Conservation (phyloP, 2,113 vertebrate species). For the Semnornis frantzii region DNA sequence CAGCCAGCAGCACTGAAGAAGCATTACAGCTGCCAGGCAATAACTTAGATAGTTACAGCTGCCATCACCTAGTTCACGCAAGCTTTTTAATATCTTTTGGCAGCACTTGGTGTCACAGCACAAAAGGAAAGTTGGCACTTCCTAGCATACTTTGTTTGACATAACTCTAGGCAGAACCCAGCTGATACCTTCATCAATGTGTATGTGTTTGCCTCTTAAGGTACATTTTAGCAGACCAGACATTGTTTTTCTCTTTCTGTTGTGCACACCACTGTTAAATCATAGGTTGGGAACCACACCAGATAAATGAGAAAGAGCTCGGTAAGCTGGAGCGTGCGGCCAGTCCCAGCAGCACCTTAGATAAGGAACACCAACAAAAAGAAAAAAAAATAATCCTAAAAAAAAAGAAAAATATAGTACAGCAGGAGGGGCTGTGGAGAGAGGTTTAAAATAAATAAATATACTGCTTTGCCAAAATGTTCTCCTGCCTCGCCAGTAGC, state of each 20-base stretch:
- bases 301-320: slow-evolving; percentile 60
- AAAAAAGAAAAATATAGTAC: slow-evolving; percentile 37
- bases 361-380: slow-evolving; percentile 49
- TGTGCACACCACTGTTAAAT: slow-evolving; percentile 62
- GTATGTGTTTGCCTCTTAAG: slow-evolving; percentile 77
- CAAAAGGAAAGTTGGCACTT: slow-evolving; percentile 86
- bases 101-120: slow-evolving; percentile 80
- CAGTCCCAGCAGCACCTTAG: slow-evolving; percentile 63
- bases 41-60: slow-evolving; percentile 87
- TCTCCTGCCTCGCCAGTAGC: slow-evolving; percentile 42
- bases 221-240: slow-evolving; percentile 71
- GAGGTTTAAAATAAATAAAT: slow-evolving; percentile 45
- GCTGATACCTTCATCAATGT: slow-evolving; percentile 83
- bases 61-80: slow-evolving; percentile 85
- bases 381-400: background rate
- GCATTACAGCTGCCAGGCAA: slow-evolving; percentile 83
- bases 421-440: slow-evolving; percentile 40
- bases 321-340: slow-evolving; percentile 26
- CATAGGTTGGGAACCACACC: slow-evolving; percentile 60
- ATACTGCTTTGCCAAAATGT: slow-evolving; percentile 32
- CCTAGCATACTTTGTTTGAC: slow-evolving; percentile 84
- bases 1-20: slow-evolving; percentile 81
- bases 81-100: slow-evolving; percentile 89
- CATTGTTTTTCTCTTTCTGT: slow-evolving; percentile 39
- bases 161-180: slow-evolving; percentile 85